Base-by-base conservation (phyloP, 1,140 invertebrate genomes). In the Scaptodrosophila lebanonensis region DNA sequence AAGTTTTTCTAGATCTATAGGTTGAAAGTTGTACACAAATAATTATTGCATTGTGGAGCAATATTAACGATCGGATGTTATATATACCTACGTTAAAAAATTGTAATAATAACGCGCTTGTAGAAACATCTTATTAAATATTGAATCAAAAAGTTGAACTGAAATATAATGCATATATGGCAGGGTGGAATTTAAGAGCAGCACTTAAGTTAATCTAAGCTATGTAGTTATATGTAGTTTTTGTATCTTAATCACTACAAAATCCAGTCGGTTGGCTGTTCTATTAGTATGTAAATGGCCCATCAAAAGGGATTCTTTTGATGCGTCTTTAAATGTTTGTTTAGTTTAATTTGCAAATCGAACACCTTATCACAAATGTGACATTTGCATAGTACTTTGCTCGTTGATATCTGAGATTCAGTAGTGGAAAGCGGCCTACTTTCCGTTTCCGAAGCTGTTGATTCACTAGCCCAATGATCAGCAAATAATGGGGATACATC, bases 271-370 rank as follows among this genome's bases (percentile, higher is more conserved):
- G 0, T 15, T 38, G 44, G 38, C 44, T 5, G n/a, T 48, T 47
- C 4, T 15, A 11, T 9, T 25, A 22, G 7, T 8, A 20, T 2
- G 17, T 44, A 11, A 15, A 7, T 20, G 18, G 16, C 39, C 7
- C 2, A 27, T 50, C 11, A 54, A 9, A 56, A 18, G 2, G 56
- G 36, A 0, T 38, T 8, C 25, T 39, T 36, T 1, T 45, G 56
- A 16, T 85, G 83, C 11, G 50, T 50, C 13, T 44, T 62, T 8
- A 85, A 20, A 54, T 85, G 83, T 3, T 66, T 58, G 50, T 85
- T 85, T 3, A 85, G 60, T 35, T 73, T 83, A 17, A 85, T 76
- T 38, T 72, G 66, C 2, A 85, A 51, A 36, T 77, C 52, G 13
- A 83, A 85, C 0, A 36, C 9, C 49, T 67, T 83, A 1, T 43